phyloP scores from a whole-genome alignment of 2,797 vertebrate genomes.

The Falco biarmicus region DNA sequence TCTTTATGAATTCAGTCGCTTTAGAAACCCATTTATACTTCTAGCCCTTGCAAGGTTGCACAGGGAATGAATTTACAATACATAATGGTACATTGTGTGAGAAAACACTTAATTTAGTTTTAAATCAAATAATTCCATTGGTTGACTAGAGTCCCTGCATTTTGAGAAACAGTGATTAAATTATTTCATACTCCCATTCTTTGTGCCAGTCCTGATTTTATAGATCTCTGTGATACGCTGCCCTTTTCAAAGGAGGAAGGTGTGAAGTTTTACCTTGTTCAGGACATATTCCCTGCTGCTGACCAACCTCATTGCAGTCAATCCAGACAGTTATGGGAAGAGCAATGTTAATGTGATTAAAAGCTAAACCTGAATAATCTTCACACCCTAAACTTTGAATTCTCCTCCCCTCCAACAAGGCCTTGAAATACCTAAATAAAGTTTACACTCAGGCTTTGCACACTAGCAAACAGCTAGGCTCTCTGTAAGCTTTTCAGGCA shows the following conservation, averaged over 20 bases:
- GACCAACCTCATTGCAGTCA: background rate
- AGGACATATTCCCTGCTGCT: background rate
- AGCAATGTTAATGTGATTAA: background rate
- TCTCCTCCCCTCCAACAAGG: background rate
- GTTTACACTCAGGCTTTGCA: background rate
- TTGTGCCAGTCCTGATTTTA: background rate
- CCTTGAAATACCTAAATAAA: background rate
- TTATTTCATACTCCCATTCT: conserved; percentile 20
- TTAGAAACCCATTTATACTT: background rate
- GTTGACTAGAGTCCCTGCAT: background rate
- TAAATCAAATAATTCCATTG: background rate
- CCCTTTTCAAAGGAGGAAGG: background rate
- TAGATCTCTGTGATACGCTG: background rate
- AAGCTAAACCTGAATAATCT: background rate
- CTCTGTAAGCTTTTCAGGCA: background rate
- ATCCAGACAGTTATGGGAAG: background rate
- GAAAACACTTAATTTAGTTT: conserved; percentile 26
- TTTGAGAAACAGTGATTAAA: conserved; percentile 26
- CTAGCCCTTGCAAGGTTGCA: background rate
- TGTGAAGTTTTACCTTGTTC: background rate
- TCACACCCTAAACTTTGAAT: background rate
- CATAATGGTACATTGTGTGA: background rate
- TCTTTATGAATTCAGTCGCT: background rate
- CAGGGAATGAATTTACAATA: background rate
- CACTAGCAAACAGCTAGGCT: background rate